These are phyloP conservation scores for Pyxicephalus adspersus DNA, from an alignment of 2,113 vertebrate genomes.

Conservation along the genomic window DNA sequence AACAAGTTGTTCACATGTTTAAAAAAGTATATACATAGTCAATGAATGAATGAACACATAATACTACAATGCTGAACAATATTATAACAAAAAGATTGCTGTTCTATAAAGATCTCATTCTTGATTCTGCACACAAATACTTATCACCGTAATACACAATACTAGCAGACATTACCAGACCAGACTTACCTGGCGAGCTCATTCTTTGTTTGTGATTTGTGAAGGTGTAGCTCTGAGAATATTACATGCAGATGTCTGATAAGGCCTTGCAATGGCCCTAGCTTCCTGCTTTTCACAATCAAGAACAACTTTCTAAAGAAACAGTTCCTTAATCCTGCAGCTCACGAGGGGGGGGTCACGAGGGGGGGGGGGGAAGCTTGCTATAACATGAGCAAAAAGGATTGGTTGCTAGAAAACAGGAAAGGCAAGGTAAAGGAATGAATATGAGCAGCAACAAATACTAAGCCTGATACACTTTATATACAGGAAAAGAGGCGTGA, in stretches of 20 bases:
- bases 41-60: not conserved
- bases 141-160: not conserved
- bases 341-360: not conserved
- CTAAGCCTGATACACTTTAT: slow-evolving; percentile 5
- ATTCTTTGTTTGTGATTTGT: slow-evolving; percentile 15
- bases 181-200: slow-evolving; percentile 41
- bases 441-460: slow-evolving; percentile 14
- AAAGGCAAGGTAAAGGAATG: slow-evolving; percentile 51
- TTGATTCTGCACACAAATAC: not conserved
- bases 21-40: not conserved
- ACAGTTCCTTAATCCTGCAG: slow-evolving; percentile 52
- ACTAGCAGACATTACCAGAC: not conserved
- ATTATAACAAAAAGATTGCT: not conserved
- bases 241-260: slow-evolving; percentile 27
- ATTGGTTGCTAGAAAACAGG: slow-evolving; percentile 49
- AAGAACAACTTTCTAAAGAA: slow-evolving; percentile 43
- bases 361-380: slow-evolving; percentile 25
- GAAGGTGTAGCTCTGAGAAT: not conserved
- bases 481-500: not conserved
- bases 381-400: slow-evolving; percentile 46
- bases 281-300: slow-evolving; percentile 51
- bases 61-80: not conserved
- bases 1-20: not conserved
- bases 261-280: slow-evolving; percentile 22
- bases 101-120: not conserved